Evolutionary conservation across 2,113 vertebrate species (phyloP), one percentile per base, ranked within the genome.

Genomic region (Bubo blakistoni): DNA sequence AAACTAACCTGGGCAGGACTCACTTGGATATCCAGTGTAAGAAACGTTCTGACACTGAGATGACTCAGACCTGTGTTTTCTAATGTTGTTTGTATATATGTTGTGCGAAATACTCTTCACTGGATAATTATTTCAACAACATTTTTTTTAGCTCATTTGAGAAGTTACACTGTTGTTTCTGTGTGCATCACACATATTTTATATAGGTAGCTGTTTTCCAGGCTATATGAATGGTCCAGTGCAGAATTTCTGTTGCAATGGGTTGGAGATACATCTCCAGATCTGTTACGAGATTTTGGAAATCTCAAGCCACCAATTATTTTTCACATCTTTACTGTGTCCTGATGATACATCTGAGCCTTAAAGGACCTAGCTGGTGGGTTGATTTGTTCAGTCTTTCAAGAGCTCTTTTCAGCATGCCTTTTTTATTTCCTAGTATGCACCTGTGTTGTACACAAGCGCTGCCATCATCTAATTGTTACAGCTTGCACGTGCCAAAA

Each of bases 381-480:
- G 10, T 8, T 79, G 49, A 57, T 88, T 61, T 58, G 46, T 88
- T 63, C 34, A 19, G 55, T 69, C 40, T 92, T 93, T 49, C 29
- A 38, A 65, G 59, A 77, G 10, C 81, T 93, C 62, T 85, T 87
- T 92, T 95, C 9, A 97, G 42, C 27, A 7, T 84, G 36, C 66
- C 88, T 87, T 67, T 98, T 97, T 95, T 78, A 57, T 98, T 96
- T 97, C 88, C 94, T 97, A 99, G 99, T 99, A 78, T 99, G 99
- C 94, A 99, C 99, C 78, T 99, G 99, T 88, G 99, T 99, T 19
- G 99, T 99, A 90, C 99, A 99, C 97, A 99, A 99, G 95, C 98
- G 99, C 95, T 99, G 99, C 97, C 99, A 99, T 96, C 98, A 99
- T 97, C 98, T 98, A 4, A 99, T 99, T 44, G 99, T 99, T 71